Evolutionary conservation across 2,888 invertebrate genomes (phyloP).

Genomic region (Aproaerema taeniolella): DNA sequence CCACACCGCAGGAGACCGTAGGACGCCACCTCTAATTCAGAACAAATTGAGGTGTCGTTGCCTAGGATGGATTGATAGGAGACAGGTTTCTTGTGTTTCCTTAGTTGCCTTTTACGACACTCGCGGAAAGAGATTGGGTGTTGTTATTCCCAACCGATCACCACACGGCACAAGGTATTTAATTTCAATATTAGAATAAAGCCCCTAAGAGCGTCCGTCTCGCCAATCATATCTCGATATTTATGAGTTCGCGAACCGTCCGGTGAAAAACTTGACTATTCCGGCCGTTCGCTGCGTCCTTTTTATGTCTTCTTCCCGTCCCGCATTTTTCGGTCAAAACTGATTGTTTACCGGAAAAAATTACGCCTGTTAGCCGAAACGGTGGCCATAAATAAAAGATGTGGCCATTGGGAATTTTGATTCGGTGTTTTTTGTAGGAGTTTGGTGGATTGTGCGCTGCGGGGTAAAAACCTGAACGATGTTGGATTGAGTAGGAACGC

Average conservation of each 20-base stretch:
- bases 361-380: constrained; percentile 73
- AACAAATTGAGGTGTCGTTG: too few species aligned
- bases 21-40: too few species aligned
- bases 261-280: constrained; percentile 45
- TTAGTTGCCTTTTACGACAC: too few species aligned
- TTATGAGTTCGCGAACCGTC: constrained; percentile 40
- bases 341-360: constrained; percentile 77
- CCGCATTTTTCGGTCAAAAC: constrained; percentile 75
- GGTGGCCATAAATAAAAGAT: constrained; percentile 72
- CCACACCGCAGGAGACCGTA: too few species aligned
- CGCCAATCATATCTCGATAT: constrained; percentile 64
- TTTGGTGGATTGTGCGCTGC: constrained; percentile 53
- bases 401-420: constrained; percentile 65
- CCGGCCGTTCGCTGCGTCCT: constrained; percentile 47
- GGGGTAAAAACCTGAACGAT: constrained; percentile 49
- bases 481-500: constrained; percentile 58
- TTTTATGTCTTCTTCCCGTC: constrained; percentile 64
- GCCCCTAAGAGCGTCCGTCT: too few species aligned
- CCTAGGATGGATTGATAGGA: too few species aligned
- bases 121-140: too few species aligned
- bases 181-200: too few species aligned
- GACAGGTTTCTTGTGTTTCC: too few species aligned
- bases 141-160: too few species aligned
- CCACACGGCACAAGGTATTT: too few species aligned
- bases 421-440: constrained; percentile 60